phyloP scores from a whole-genome alignment of 2,113 vertebrate genomes.

The Phocoena sinus region DNA sequence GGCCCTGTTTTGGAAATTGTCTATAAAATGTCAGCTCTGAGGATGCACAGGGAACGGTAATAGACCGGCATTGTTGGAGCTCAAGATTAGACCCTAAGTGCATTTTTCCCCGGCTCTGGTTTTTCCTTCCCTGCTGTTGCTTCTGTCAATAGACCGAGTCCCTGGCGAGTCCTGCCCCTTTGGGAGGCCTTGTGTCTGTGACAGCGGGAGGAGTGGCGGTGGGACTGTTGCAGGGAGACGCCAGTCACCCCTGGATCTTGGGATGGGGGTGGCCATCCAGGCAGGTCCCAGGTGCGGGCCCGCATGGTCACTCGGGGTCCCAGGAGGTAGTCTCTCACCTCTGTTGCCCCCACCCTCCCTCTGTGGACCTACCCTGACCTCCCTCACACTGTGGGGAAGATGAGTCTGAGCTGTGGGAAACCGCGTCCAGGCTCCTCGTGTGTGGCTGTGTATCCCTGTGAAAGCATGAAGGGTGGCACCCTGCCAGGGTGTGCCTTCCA shows the following conservation, averaged over 20 bases:
- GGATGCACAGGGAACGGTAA: slow-evolving; percentile 78
- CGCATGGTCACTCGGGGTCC: not conserved
- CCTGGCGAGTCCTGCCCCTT: slow-evolving; percentile 55
- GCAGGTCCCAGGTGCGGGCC: not conserved
- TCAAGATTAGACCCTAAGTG: slow-evolving; percentile 79
- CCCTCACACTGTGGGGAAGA: accelerated
- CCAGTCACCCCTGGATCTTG: not conserved
- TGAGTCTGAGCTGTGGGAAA: not conserved
- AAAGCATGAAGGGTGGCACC: not conserved
- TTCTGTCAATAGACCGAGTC: slow-evolving; percentile 78
- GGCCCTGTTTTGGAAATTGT: slow-evolving; percentile 85
- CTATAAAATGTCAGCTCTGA: slow-evolving; percentile 83
- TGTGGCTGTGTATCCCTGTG: not conserved
- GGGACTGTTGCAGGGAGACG: not conserved
- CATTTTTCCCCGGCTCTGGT: slow-evolving; percentile 71
- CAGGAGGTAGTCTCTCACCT: not conserved
- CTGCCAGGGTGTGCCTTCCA: not conserved
- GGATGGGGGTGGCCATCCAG: not conserved
- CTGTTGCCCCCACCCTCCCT: no score
- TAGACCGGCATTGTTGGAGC: slow-evolving; percentile 81
- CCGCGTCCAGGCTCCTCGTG: not conserved
- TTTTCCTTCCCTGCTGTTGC: slow-evolving; percentile 78
- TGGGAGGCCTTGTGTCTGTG: slow-evolving; percentile 62
- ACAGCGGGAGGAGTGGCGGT: slow-evolving; percentile 8
- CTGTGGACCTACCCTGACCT: not conserved